phyloP scores from a whole-genome alignment of 2,797 vertebrate species.

The Cyprinodon diabolis region DNA sequence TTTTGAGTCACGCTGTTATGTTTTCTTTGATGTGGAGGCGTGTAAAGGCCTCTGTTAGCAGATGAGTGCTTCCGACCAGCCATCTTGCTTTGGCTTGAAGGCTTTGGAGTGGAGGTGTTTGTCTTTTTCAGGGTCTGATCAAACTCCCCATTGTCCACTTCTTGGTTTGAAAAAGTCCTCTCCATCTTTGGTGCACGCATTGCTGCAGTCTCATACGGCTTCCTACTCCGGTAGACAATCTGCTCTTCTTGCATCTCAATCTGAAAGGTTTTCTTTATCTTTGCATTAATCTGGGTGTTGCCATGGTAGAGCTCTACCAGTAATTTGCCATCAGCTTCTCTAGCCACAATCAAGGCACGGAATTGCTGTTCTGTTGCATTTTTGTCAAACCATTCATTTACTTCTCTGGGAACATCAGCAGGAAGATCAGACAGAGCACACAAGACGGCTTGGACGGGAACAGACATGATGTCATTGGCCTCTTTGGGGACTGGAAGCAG shows the following conservation, averaged over 20 bases:
- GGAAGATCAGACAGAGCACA: constrained; percentile 88
- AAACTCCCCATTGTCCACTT: constrained; percentile 3
- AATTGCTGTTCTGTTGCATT: constrained; percentile 77
- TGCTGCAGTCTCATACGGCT: constrained; percentile 4
- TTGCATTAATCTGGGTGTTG: constrained; percentile 84
- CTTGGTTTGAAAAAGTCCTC: constrained; percentile 16
- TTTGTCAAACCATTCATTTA: constrained; percentile 86
- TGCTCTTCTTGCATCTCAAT: constrained; percentile 40
- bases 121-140: constrained; percentile 11
- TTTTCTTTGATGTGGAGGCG: constrained; percentile 59
- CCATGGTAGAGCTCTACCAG: constrained; percentile 88
- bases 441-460: constrained; percentile 90
- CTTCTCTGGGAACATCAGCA: constrained; percentile 72
- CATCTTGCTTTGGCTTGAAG: constrained; percentile 6
- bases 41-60: constrained; percentile 46
- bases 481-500: constrained; percentile 86
- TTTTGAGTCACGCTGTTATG: not conserved
- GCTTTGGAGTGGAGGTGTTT: constrained; percentile 5
- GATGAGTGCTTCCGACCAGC: constrained; percentile 36
- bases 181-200: constrained; percentile 1
- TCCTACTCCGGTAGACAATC: constrained; percentile 24
- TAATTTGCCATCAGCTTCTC: constrained; percentile 86
- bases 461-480: constrained; percentile 84
- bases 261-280: constrained; percentile 81
- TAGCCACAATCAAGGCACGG: constrained; percentile 86